These are phyloP conservation scores for Suillia variegata DNA, from an alignment of 2,888 invertebrate genomes.

Conservation along the genomic window DNA sequence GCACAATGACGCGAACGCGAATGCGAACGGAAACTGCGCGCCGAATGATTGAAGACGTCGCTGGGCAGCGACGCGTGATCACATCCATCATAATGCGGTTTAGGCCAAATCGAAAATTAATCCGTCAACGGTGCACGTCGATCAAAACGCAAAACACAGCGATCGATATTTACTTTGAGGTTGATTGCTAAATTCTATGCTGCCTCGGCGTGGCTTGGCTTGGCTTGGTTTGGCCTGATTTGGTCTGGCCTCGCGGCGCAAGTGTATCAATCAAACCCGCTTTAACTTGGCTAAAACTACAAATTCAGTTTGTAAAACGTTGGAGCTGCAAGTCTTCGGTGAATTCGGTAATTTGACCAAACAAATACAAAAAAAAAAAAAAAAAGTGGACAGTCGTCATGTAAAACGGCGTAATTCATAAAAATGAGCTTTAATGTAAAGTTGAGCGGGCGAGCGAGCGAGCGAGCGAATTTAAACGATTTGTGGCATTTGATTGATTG, in stretches of 20 bases:
- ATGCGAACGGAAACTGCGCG: neutral
- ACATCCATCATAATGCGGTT: conserved; percentile 12
- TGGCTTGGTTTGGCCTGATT: no score
- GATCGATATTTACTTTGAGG: conserved; percentile 1
- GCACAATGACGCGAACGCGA: no score
- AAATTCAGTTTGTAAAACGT: neutral
- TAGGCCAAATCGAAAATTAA: conserved; percentile 13
- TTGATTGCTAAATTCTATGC: conserved; percentile 4
- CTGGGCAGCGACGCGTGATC: neutral
- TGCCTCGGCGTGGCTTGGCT: no score
- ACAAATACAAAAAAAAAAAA: no score
- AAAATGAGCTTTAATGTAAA: neutral
- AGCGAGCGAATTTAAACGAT: neutral
- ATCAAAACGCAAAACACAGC: neutral
- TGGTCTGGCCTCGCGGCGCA: neutral
- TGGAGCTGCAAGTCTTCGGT: neutral
- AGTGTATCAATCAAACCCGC: neutral
- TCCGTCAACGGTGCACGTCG: conserved; percentile 10
- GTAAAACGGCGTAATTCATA: neutral
- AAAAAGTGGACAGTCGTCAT: neutral
- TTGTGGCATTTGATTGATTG: neutral
- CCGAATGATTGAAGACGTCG: conserved; percentile 4
- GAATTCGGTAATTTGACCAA: neutral
- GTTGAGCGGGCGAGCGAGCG: no score
- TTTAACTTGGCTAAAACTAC: neutral